Percentiles rank a stretch among this genome's conserved stretches.
Evolutionary conservation across 2,888 invertebrate species (phyloP).

Genomic region (Scaptomyza cyrtandrae): DNA sequence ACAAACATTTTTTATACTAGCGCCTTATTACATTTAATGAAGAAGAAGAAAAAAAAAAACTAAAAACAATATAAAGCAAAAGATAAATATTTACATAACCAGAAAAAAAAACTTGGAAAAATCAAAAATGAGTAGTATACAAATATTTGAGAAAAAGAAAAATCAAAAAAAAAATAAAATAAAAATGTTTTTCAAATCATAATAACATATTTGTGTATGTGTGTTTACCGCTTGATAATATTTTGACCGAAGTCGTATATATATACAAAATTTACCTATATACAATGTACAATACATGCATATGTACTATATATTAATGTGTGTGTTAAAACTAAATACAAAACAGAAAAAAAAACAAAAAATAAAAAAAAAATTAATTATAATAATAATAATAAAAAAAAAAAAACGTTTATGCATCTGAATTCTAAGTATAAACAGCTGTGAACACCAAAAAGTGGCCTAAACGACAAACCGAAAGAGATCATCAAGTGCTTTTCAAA

Average conservation of each 20-base stretch:
- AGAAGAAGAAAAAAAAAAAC: constrained; percentile 1
- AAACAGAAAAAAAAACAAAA: no score
- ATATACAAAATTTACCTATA: constrained; percentile 34
- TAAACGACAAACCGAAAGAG: constrained; percentile 53
- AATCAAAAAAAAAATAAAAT: background rate
- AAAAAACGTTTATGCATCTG: constrained; percentile 44
- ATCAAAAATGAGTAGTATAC: constrained; percentile 3
- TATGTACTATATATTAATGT: constrained; percentile 34
- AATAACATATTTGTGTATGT: constrained; percentile 65
- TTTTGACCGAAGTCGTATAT: constrained; percentile 34
- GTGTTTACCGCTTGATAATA: constrained; percentile 61
- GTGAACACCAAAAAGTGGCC: constrained; percentile 80
- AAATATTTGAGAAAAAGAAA: constrained; percentile 11
- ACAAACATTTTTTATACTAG: constrained; percentile 28
- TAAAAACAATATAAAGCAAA: background rate
- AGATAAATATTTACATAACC: constrained; percentile 44
- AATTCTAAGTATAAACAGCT: constrained; percentile 59
- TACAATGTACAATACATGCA: constrained; percentile 34
- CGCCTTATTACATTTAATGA: constrained; percentile 54
- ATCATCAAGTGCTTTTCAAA: constrained; percentile 59
- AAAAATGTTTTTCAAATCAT: constrained; percentile 14
- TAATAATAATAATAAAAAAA: constrained; percentile 7
- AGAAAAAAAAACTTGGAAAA: constrained; percentile 2
- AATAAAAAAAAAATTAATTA: constrained; percentile 3
- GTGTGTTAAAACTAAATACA: constrained; percentile 37